phyloP scores from a whole-genome alignment of 2,888 invertebrate species.

The Meiosimyza decipiens region DNA sequence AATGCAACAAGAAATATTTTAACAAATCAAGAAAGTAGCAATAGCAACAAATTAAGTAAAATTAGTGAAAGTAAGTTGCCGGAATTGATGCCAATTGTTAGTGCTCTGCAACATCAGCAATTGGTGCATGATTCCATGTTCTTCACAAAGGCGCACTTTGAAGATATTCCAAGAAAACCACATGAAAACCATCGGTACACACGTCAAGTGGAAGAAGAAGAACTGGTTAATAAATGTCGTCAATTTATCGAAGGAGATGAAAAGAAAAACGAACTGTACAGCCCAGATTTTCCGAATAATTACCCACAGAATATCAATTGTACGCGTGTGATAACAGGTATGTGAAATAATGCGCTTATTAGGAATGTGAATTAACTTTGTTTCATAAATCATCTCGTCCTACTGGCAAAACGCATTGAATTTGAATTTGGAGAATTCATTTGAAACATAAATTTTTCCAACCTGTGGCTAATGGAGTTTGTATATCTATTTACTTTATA shows the following conservation, averaged over 20 bases:
- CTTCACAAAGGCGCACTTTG: conserved; percentile 30
- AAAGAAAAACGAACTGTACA: conserved; percentile 74
- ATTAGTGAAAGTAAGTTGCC: neutral
- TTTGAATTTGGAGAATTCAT: too few relatives aligned
- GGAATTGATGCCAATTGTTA: conserved; percentile 27
- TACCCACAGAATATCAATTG: conserved; percentile 78
- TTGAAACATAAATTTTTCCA: too few relatives aligned
- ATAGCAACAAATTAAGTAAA: conserved; percentile 24
- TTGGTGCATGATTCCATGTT: conserved; percentile 34
- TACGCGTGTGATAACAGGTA: conserved; percentile 75
- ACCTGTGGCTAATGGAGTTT: too few relatives aligned
- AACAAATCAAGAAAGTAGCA: neutral
- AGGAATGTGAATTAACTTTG: too few relatives aligned
- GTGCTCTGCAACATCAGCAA: conserved; percentile 35
- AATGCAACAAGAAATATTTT: conserved; percentile 1
- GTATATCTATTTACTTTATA: too few relatives aligned
- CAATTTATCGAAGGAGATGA: conserved; percentile 72
- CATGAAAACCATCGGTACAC: conserved; percentile 42
- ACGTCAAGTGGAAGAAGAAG: conserved; percentile 54
- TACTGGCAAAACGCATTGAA: too few relatives aligned
- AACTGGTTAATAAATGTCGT: conserved; percentile 67
- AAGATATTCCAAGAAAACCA: conserved; percentile 34
- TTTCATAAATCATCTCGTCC: too few relatives aligned
- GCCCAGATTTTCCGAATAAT: conserved; percentile 75
- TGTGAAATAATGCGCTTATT: conserved; percentile 52